phyloP scores from a whole-genome alignment of 2,113 vertebrate genomes.

The Pituophis catenifer region DNA sequence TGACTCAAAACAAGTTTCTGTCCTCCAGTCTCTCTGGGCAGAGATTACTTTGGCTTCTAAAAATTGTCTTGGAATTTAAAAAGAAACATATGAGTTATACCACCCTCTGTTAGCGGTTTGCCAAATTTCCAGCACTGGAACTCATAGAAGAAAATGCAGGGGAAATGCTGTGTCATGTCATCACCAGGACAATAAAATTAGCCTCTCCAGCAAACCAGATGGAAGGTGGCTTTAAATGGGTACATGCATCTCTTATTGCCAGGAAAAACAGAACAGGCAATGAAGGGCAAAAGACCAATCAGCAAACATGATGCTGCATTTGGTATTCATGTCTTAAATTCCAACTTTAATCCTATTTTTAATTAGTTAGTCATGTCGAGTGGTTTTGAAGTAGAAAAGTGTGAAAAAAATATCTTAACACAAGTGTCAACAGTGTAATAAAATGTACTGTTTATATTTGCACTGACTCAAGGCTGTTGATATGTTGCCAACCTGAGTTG shows the following conservation, averaged over 20 bases:
- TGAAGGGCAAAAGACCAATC: not conserved
- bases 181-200: not conserved
- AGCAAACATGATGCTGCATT: not conserved
- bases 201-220: not conserved
- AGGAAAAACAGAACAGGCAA: not conserved
- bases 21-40: not conserved
- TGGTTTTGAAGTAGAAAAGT: not conserved
- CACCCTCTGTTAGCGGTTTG: not conserved
- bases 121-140: not conserved
- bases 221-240: not conserved
- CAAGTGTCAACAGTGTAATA: not conserved
- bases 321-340: not conserved
- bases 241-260: not conserved
- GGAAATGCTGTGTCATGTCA: not conserved
- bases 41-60: not conserved
- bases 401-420: not conserved
- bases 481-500: not conserved
- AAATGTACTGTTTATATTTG: not conserved
- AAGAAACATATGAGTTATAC: not conserved
- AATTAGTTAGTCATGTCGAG: not conserved
- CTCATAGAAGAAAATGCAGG: not conserved
- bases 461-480: not conserved
- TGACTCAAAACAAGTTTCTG: not conserved
- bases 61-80: constrained; percentile 1
- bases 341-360: not conserved